Base-by-base conservation (phyloP, 2,888 invertebrate species). In the Scaptomyza caliginosa region DNA sequence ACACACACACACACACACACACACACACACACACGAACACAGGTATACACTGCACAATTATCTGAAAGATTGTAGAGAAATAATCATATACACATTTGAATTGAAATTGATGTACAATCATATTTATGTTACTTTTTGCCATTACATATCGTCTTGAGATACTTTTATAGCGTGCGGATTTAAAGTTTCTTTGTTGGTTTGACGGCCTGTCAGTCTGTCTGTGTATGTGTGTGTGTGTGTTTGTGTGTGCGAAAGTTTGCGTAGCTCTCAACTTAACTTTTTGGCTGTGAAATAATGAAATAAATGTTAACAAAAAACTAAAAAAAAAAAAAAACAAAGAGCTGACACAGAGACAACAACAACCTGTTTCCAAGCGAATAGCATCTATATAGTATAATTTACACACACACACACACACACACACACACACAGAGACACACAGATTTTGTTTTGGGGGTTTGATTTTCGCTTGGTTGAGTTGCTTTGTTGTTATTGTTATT, bases 291-390 rank as follows among this genome's bases (percentile, higher is more conserved):
- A 74, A 70, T 77, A 80, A 80, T 80, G 74, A 84, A 81, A 72
- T 63, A 76, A 74, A 86, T 86, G 86, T 86, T 86, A 86, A 84
- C 82, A 84, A 77, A 57, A 74, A 78, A 76, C 48, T 64, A 4
- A 43, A 63, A 60, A 34, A 32, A 32, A 13, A 32, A 30, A 11
- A 30, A 30, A 3, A 30, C 2, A n/a, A 28, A 28, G 5, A 75
- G 64, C 67, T 49, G 58, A 73, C 52, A 82, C 59, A 74, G 24
- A 28, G 51, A n/a, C n/a, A n/a, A 75, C 56, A 75, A 59, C 72
- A 68, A 82, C 81, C 81, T 81, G 81, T 81, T 81, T 81, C 78
- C 58, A 77, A 82, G 74, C 74, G 71, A 65, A 50, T 56, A 67
- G 69, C 69, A 69, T 75, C 62, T 72, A 65, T 49, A 65, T 54